Evolutionary conservation across 2,888 invertebrate species (phyloP), one percentile per base, ranked within the genome.

Genomic region (Erynnis tages): DNA sequence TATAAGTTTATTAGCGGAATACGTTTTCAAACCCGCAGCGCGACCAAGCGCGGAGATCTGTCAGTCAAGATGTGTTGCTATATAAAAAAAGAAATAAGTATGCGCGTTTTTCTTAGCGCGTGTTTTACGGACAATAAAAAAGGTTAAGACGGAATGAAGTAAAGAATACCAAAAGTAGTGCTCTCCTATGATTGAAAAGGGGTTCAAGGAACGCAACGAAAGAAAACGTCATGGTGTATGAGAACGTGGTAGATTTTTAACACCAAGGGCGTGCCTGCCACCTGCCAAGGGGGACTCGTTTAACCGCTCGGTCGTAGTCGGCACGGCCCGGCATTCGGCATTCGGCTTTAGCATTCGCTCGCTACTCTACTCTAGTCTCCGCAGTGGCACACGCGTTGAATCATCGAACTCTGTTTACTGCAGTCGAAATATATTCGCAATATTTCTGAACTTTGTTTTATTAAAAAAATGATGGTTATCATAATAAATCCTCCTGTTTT

Each of bases 381-480:
- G 46, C 29, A 35, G 45, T 43, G 45, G 27, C 16, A n/a, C 37
- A 21, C 34, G 48, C 21, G 32, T 37, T 43, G 19, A 21, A 32
- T 34, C 16, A 23, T 44, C 30, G 29, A 32, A 40, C 32, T 32
- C 32, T 48, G 41, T 49, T 41, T 34, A 43, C 41, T 50, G 49
- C 49, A 40, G 45, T 46, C 46, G 50, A 41, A 35, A 52, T 23
- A 52, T 11, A 44, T 38, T 45, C 27, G 38, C 44, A 13, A 46
- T 25, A 44, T 40, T 23, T 52, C 38, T 8, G 11, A 21, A 17
- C 13, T 32, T 17, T 19, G n/a, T 27, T 23, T 25, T 25, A 32
- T 27, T 25, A 29, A 27, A 10, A 7, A 25, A 52, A 61, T 59
- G 59, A 65, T 63, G 63, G 35, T 29, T 11, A 3, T 37, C 4